phyloP scores from a whole-genome alignment of 37 sponge, comb jelly and placozoan genomes.

The Mnemiopsis leidyi region DNA sequence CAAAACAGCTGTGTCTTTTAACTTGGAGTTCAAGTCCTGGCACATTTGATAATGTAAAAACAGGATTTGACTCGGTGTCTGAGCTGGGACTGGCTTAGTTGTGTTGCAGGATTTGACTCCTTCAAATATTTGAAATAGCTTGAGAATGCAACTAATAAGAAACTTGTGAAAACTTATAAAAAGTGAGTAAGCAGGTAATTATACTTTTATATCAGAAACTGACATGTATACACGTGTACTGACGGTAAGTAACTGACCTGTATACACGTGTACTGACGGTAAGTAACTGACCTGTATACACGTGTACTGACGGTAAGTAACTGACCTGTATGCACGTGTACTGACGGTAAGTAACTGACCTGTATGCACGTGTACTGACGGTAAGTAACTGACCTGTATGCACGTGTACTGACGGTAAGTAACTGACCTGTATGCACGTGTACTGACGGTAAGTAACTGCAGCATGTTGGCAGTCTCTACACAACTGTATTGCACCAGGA shows the following conservation, averaged over 20 bases:
- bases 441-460: conserved; percentile 79
- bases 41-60: background rate
- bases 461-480: conserved; percentile 83
- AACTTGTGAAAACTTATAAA: too few species aligned
- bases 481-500: conserved; percentile 80
- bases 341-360: background rate
- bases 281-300: background rate
- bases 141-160: too few species aligned
- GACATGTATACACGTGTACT: background rate
- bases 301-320: background rate
- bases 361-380: background rate
- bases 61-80: too few species aligned
- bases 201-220: background rate
- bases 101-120: too few species aligned
- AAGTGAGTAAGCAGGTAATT: too few species aligned
- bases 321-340: background rate
- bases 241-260: background rate
- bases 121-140: too few species aligned
- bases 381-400: background rate
- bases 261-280: background rate
- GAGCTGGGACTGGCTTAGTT: too few species aligned
- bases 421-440: conserved; percentile 76
- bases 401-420: too few species aligned
- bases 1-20: conserved; percentile 56
- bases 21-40: conserved; percentile 50